Evolutionary conservation across 2,797 vertebrate genomes (phyloP).

Genomic region (Podarcis siculus): DNA sequence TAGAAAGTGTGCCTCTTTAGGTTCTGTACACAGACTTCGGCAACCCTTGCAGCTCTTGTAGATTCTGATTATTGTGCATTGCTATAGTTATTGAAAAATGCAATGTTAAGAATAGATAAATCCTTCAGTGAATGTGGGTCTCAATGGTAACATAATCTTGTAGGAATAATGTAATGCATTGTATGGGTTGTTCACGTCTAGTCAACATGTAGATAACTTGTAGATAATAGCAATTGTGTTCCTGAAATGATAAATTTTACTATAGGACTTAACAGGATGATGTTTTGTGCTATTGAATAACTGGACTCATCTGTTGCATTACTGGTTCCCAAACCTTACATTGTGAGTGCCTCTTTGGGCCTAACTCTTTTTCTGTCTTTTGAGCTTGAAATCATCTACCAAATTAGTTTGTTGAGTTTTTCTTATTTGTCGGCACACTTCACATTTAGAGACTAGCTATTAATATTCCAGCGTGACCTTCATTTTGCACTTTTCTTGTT

Average conservation of each 20-base stretch:
- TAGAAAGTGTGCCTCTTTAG: background rate
- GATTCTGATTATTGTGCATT: too few species aligned
- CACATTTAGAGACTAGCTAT: background rate
- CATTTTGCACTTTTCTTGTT: background rate
- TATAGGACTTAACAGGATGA: background rate
- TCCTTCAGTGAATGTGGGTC: background rate
- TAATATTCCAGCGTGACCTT: background rate
- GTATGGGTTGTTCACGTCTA: background rate
- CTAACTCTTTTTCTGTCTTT: too few species aligned
- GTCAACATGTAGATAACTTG: background rate
- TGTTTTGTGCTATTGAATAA: background rate
- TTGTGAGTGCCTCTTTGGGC: too few species aligned
- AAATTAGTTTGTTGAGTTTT: background rate
- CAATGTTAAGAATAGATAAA: background rate
- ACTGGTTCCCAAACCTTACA: background rate
- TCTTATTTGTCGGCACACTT: background rate
- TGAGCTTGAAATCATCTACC: background rate
- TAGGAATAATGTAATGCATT: background rate
- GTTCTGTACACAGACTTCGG: too few species aligned
- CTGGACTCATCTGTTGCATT: background rate
- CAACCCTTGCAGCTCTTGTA: background rate
- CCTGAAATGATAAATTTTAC: background rate
- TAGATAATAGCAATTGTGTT: background rate
- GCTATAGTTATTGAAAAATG: background rate
- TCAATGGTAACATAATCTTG: background rate